Evolutionary conservation across 1,140 invertebrate species (phyloP), one percentile per base, ranked within the genome.

Genomic region (Hetaerina americana): DNA sequence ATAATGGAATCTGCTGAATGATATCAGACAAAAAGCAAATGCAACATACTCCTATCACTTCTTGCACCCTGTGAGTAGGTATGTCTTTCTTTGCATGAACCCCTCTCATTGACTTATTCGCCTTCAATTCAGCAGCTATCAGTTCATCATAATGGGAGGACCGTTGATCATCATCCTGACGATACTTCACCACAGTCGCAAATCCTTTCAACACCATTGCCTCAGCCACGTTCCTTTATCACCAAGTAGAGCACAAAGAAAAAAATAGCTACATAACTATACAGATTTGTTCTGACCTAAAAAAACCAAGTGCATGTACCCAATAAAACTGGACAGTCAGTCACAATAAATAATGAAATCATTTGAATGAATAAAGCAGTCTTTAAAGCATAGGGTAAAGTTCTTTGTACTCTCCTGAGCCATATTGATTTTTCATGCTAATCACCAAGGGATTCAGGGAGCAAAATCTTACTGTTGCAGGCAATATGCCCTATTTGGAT

Each of bases 161-260:
- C 72, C 97, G 87, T 79, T 98, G 94, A 79, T 99, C 96, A 80
- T 98, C 95, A 80, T 98, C 96, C 78, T 94, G 92, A 71, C 94
- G 86, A 78, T 99, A 96, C 71, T 92, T 87, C 0, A 99, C 89
- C 15, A 98, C 96, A 70, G 90, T 92, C 0, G 94, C 97, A 40
- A 93, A 85, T 31, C 97, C 97, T 81, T 97, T 96, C 40, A 87
- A 87, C 0, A 99, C 91, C 77, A 99, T 84, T 12, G 93, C 92
- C 82, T 98, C 95, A 22, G 94, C 97, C 27, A 99, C 88, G 81
- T 99, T 99, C 27, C 92, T 93, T 76, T 15, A 80, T 57, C n/a
- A n/a, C n/a, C n/a, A n/a, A n/a, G n/a, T n/a, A n/a, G n/a, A n/a
- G 76, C 75, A 75, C 10, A 66, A 40, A 24, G 24, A 70, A 70